phyloP scores from a whole-genome alignment of 2,797 vertebrate species.

The Typhlichthys subterraneus region DNA sequence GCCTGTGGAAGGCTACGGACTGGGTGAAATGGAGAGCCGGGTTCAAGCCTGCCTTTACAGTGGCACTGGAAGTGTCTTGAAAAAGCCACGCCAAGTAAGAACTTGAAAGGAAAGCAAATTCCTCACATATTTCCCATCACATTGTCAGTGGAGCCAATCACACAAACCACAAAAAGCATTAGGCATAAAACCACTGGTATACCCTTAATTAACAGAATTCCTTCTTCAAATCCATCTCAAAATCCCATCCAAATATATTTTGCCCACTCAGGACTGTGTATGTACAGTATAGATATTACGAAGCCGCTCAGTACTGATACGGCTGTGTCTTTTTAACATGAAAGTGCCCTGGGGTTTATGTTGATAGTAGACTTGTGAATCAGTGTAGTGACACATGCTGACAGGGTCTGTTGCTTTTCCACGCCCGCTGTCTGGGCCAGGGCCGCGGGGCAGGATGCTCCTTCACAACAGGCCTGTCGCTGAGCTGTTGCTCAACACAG shows the following conservation, averaged over 20 bases:
- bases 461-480: constrained; percentile 15
- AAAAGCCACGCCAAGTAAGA: constrained; percentile 46
- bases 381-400: constrained; percentile 56
- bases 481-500: constrained; percentile 68
- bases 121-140: constrained; percentile 40
- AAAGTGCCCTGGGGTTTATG: constrained; percentile 2
- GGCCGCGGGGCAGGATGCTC: constrained; percentile 33
- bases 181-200: background rate
- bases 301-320: background rate
- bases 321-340: background rate
- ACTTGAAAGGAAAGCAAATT: constrained; percentile 61
- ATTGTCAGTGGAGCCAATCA: constrained; percentile 28
- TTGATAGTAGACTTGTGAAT: constrained; percentile 44
- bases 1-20: background rate
- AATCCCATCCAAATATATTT: background rate
- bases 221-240: background rate
- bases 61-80: constrained; percentile 20
- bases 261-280: constrained; percentile 6
- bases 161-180: constrained; percentile 15
- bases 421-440: constrained; percentile 36
- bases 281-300: background rate
- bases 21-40: constrained; percentile 3
- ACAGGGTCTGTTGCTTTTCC: constrained; percentile 51
- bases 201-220: too few relatives aligned
- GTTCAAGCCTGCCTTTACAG: constrained; percentile 8